Base-by-base conservation (phyloP, 2,113 vertebrate genomes). In the Pituophis catenifer region DNA sequence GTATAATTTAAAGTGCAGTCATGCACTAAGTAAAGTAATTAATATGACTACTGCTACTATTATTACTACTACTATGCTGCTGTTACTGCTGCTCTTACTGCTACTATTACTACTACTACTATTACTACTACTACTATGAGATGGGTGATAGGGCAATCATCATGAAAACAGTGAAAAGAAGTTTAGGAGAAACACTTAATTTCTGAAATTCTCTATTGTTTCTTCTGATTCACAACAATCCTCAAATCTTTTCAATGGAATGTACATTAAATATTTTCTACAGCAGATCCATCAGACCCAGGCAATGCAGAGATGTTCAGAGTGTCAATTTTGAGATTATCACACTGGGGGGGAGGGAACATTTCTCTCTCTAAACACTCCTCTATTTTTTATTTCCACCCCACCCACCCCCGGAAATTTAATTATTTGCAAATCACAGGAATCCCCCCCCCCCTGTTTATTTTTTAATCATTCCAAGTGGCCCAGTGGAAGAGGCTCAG, bases 391-490 rank as follows among this genome's bases (percentile, higher is more conserved):
- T 48, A 4, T 48, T 44, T 44, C 38, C 38, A 2, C 44, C 44
- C 2, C 13, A 15, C 15, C 48, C 48, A 4, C 3, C 48, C 57
- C 4, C 5, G 5, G 29, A 70, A 70, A 70, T 70, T 70, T 29
- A 70, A n/a, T 70, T 70, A 1, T 13, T 70, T 70, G 12, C 29
- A 70, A 70, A 70, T 70, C 65, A 17, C 13, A 7, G 29, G 29
- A 29, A 29, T 65, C 3, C 1, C 4, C 0, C 6, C 1, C 0
- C 6, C 5, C 26, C 12, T 7, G 29, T 70, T 70, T 70, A n/a
- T 70, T 70, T 70, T 70, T 33, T 33, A 70, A 70, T 70, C 65
- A 17, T 33, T 17, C 29, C 65, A 70, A 17, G 29, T 70, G 24
- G 9, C 24, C 26, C 26, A 29, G 1, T 29, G 29, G 29, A n/a